These are phyloP conservation scores for Euura lappo DNA, from an alignment of 1,140 invertebrate genomes.

Conservation along the genomic window DNA sequence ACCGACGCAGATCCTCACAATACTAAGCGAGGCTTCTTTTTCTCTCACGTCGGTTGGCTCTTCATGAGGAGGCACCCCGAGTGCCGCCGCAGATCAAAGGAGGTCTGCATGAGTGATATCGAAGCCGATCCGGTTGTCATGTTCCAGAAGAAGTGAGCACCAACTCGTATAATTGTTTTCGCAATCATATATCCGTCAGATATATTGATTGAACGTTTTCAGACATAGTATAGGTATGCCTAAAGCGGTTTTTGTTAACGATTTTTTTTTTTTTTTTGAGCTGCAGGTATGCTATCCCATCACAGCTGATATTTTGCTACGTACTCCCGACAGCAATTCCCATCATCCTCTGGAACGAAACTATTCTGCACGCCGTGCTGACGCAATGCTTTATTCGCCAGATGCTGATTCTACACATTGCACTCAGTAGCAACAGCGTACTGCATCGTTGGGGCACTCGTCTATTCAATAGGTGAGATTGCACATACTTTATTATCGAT, in stretches of 20 bases:
- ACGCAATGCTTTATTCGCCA: constrained; percentile 61
- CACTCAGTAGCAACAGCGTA: constrained; percentile 72
- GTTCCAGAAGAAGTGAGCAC: constrained; percentile 47
- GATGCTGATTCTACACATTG: constrained; percentile 63
- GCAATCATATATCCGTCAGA: too few species aligned
- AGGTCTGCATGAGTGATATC: constrained; percentile 68
- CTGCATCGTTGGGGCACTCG: constrained; percentile 59
- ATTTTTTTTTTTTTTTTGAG: too few species aligned
- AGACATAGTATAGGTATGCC: too few species aligned
- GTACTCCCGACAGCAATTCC: constrained; percentile 63
- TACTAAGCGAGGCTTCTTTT: constrained; percentile 73
- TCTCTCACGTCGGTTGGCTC: constrained; percentile 52
- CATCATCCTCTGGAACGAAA: constrained; percentile 65
- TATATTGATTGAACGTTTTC: too few species aligned
- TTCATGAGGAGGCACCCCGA: constrained; percentile 69
- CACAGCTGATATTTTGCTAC: constrained; percentile 64
- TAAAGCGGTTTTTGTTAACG: too few species aligned
- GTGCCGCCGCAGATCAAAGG: constrained; percentile 64
- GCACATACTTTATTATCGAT: not conserved
- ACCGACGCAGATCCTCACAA: constrained; percentile 41
- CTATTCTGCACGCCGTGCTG: constrained; percentile 33
- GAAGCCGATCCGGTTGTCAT: constrained; percentile 65
- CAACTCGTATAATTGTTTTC: too few species aligned
- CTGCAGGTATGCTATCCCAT: constrained; percentile 58
- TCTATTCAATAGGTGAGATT: not conserved